phyloP scores from a whole-genome alignment of 1,140 invertebrate species.

The Nephotettix cincticeps region DNA sequence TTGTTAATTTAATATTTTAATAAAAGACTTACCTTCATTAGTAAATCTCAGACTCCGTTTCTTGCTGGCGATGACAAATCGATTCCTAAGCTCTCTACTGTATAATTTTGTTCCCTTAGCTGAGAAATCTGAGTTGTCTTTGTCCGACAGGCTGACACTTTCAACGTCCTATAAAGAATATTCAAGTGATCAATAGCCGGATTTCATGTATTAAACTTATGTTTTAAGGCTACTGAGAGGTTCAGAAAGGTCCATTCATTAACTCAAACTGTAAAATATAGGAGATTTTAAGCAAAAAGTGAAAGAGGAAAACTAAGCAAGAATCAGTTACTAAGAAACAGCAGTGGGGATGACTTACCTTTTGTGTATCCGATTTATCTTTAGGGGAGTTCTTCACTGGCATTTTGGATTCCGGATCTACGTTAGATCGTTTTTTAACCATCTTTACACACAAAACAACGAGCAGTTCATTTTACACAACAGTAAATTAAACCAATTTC shows the following conservation, averaged over 20 bases:
- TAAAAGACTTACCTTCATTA: background rate
- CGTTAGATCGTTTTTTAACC: background rate
- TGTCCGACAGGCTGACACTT: conserved; percentile 14
- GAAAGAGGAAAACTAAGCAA: background rate
- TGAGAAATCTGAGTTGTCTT: conserved; percentile 17
- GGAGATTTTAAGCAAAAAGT: background rate
- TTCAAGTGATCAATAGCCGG: background rate
- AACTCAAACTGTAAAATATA: background rate
- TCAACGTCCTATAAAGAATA: conserved; percentile 8
- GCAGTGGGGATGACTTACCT: background rate
- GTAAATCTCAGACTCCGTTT: conserved; percentile 25
- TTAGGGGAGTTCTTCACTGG: conserved; percentile 19
- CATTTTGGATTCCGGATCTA: conserved; percentile 12
- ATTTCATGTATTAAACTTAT: background rate
- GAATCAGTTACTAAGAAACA: background rate
- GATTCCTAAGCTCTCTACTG: conserved; percentile 27
- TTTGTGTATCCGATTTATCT: background rate
- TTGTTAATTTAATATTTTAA: too few relatives aligned
- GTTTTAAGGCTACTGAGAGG: background rate
- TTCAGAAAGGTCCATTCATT: background rate
- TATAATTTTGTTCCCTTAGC: conserved; percentile 16
- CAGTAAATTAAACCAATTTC: background rate
- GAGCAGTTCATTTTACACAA: background rate
- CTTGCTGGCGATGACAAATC: conserved; percentile 21
- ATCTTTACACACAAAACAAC: background rate